These are phyloP conservation scores for Chinchilla lanigera DNA, from an alignment of 2,113 vertebrate species.

Conservation along the genomic window DNA sequence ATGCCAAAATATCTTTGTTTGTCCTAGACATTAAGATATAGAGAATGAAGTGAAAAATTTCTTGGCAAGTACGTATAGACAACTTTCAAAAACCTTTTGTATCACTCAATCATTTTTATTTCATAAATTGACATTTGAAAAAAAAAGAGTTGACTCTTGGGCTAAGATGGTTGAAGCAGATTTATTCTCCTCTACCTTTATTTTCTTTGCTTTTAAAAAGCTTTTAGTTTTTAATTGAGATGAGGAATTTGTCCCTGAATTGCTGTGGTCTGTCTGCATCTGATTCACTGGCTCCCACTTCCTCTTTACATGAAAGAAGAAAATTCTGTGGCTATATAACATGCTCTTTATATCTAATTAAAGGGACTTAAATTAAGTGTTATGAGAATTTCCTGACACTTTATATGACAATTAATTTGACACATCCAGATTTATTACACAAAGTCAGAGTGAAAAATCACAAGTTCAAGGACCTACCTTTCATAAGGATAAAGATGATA, in stretches of 20 bases:
- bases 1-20: neutral
- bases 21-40: neutral
- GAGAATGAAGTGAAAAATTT: neutral
- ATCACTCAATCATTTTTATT: constrained; percentile 9
- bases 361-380: constrained; percentile 18
- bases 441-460: constrained; percentile 29
- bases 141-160: neutral
- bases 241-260: neutral
- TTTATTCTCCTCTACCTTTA: neutral
- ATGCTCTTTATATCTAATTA: constrained; percentile 54
- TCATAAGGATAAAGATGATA: neutral
- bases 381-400: constrained; percentile 6
- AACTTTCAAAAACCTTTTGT: constrained; percentile 8
- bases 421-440: neutral
- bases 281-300: neutral
- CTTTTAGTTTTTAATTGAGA: neutral
- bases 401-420: neutral
- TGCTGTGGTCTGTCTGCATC: too few relatives aligned
- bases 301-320: neutral
- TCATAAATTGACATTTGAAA: constrained; percentile 44
- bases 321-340: neutral
- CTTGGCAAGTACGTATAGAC: neutral
- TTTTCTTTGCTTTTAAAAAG: neutral
- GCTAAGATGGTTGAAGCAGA: neutral
- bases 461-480: neutral